Evolutionary conservation across 2,888 invertebrate species (phyloP).

Genomic region (Pachydiplax longipennis): DNA sequence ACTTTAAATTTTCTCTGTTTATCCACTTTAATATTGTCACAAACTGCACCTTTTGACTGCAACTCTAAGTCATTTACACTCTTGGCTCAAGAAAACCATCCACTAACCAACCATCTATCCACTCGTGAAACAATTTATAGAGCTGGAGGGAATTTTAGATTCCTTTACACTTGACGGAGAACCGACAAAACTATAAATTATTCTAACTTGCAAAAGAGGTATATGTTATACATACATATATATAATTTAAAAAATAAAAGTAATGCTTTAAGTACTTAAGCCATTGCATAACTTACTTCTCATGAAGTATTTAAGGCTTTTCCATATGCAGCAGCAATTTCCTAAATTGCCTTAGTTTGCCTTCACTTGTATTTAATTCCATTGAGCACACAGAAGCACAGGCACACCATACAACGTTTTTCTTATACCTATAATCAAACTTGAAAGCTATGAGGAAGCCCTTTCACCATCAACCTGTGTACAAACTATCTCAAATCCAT

Average conservation of each 20-base stretch:
- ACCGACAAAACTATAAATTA: background rate
- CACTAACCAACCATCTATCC: too few relatives aligned
- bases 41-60: background rate
- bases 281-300: slow-evolving; percentile 3
- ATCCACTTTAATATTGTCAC: slow-evolving; percentile 22
- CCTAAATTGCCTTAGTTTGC: slow-evolving; percentile 13
- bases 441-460: slow-evolving; percentile 25
- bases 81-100: background rate
- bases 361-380: slow-evolving; percentile 6
- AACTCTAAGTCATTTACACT: background rate
- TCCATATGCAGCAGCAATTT: slow-evolving; percentile 2
- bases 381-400: slow-evolving; percentile 38
- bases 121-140: background rate
- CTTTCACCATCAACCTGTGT: background rate
- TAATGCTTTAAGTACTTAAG: slow-evolving; percentile 32
- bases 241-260: slow-evolving; percentile 34
- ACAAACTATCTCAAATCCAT: background rate
- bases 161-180: background rate
- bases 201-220: slow-evolving; percentile 10
- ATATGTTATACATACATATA: background rate
- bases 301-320: background rate
- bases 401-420: slow-evolving; percentile 15
- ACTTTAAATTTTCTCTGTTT: background rate
- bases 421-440: background rate
- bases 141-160: slow-evolving; percentile 29